phyloP scores from a whole-genome alignment of 2,888 invertebrate genomes.

The Pollenia amentaria region DNA sequence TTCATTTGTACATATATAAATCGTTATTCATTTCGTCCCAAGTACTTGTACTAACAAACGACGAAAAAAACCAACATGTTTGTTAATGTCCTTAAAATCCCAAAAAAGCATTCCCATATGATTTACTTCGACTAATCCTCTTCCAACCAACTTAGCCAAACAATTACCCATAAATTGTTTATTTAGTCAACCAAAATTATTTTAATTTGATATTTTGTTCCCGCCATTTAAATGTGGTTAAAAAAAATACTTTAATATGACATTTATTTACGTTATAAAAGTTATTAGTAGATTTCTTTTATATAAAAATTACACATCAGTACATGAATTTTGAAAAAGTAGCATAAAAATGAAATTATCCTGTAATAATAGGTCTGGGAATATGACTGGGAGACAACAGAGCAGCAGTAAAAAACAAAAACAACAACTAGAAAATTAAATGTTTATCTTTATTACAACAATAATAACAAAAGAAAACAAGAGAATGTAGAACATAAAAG shows the following conservation, averaged over 20 bases:
- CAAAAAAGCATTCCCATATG: no score
- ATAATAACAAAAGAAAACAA: slow-evolving; percentile 54
- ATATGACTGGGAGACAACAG: slow-evolving; percentile 54
- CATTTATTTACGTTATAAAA: slow-evolving; percentile 43
- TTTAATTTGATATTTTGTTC: slow-evolving; percentile 66
- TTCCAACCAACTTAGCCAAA: background rate
- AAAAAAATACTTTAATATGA: slow-evolving; percentile 7
- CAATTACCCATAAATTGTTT: slow-evolving; percentile 64
- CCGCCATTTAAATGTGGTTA: background rate
- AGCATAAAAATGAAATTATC: slow-evolving; percentile 66
- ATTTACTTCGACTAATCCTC: background rate
- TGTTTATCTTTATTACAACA: slow-evolving; percentile 32
- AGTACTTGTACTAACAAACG: no score
- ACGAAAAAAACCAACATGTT: no score
- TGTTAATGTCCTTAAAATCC: no score
- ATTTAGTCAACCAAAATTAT: slow-evolving; percentile 71
- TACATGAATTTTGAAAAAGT: slow-evolving; percentile 35
- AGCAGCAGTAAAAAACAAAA: slow-evolving; percentile 6
- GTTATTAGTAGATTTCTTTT: slow-evolving; percentile 57
- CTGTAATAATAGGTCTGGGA: slow-evolving; percentile 70
- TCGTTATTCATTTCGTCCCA: no score
- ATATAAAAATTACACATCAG: slow-evolving; percentile 4
- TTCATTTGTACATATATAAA: no score
- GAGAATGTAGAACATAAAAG: slow-evolving; percentile 41
- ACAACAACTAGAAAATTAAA: slow-evolving; percentile 34